Evolutionary conservation across 2,797 vertebrate species (phyloP).

Genomic region (Clamator glandarius): DNA sequence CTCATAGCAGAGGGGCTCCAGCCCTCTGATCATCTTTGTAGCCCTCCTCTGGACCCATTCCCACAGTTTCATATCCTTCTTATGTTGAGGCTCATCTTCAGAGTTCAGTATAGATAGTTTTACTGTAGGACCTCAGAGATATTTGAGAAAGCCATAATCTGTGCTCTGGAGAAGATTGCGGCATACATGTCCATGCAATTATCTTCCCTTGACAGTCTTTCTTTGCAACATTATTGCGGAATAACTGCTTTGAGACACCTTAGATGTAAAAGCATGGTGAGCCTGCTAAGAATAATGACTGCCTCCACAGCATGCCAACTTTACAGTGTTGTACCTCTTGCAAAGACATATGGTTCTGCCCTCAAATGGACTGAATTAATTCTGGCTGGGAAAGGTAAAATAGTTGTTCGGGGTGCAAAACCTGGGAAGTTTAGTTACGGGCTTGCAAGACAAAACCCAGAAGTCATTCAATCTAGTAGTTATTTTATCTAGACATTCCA

Average conservation of each 20-base stretch:
- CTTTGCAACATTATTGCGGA: not conserved
- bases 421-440: not conserved
- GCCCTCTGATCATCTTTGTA: too few species aligned
- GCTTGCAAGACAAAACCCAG: not conserved
- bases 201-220: not conserved
- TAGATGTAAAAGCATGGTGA: not conserved
- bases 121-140: not conserved
- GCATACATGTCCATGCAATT: not conserved
- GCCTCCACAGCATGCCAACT: not conserved
- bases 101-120: not conserved
- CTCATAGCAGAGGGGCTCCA: too few species aligned
- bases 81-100: not conserved
- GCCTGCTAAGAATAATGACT: not conserved
- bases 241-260: not conserved
- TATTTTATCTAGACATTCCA: constrained; percentile 17
- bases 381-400: not conserved
- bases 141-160: not conserved
- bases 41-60: too few species aligned
- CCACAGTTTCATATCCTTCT: too few species aligned
- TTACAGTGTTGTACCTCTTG: not conserved
- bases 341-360: not conserved
- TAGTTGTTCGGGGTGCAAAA: not conserved
- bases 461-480: not conserved
- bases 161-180: not conserved
- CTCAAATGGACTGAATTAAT: not conserved